These are phyloP conservation scores for Lophura nycthemera DNA, from an alignment of 2,113 vertebrate genomes.

Conservation along the genomic window DNA sequence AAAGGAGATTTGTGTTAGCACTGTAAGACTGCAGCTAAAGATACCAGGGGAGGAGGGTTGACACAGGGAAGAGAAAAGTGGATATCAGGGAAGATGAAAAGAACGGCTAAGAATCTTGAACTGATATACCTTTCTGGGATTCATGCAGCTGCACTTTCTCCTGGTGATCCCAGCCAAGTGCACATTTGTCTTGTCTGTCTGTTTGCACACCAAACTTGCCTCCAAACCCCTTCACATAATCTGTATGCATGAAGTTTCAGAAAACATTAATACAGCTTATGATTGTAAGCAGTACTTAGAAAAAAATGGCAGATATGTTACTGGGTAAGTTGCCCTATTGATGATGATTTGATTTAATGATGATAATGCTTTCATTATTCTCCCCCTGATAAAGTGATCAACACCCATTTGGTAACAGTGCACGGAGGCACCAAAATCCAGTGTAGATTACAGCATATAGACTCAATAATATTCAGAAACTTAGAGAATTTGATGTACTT, in stretches of 20 bases:
- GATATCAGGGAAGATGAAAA: background rate
- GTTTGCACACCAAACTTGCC: constrained; percentile 98
- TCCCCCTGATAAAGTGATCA: background rate
- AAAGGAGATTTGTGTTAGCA: background rate
- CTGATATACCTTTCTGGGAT: constrained; percentile 91
- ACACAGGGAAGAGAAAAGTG: background rate
- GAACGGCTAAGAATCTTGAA: background rate
- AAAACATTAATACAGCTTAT: background rate
- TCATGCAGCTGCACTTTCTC: constrained; percentile 95
- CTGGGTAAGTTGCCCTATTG: background rate
- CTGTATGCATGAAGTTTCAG: constrained; percentile 75
- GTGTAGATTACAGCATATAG: background rate
- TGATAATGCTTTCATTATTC: background rate
- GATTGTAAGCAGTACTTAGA: background rate
- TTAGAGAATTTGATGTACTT: background rate
- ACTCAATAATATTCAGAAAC: background rate
- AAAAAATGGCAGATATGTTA: background rate
- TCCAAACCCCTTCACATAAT: constrained; percentile 95
- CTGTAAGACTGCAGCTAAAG: background rate
- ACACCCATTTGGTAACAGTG: background rate
- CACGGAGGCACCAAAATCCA: background rate
- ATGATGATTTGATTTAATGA: background rate
- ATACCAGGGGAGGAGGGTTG: background rate
- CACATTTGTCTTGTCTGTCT: constrained; percentile 96
- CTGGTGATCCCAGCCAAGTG: constrained; percentile 97